Conservation (phyloP, 1,140 invertebrate genomes). For the Artemia franciscana region DNA sequence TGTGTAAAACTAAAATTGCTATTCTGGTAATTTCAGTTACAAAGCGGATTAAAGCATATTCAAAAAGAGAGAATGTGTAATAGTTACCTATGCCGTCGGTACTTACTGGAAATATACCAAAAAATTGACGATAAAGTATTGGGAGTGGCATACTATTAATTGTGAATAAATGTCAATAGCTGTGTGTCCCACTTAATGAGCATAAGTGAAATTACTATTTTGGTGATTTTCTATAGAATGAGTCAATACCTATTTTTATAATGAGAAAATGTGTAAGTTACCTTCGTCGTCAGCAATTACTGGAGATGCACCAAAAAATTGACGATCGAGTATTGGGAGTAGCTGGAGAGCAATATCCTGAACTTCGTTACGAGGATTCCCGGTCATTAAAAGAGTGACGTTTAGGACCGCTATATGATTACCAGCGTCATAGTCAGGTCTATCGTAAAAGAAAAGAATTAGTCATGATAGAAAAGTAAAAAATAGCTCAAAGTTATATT, state of each 20-base stretch:
- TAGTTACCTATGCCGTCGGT: no score
- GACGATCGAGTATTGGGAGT: slow-evolving; percentile 72
- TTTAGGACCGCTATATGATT: slow-evolving; percentile 94
- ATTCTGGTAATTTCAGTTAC: no score
- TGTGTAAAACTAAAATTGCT: no score
- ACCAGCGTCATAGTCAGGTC: slow-evolving; percentile 87
- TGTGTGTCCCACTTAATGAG: no score
- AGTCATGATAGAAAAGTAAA: not conserved
- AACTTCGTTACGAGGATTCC: slow-evolving; percentile 66
- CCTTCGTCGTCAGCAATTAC: slow-evolving; percentile 25
- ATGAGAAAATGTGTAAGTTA: not conserved
- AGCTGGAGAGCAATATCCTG: slow-evolving; percentile 82
- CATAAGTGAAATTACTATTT: no score
- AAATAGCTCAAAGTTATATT: not conserved
- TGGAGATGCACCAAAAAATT: slow-evolving; percentile 70
- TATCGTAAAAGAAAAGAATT: slow-evolving; percentile 21
- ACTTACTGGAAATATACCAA: no score
- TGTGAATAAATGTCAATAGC: no score
- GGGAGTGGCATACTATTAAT: no score
- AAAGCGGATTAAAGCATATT: no score
- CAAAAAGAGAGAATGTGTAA: no score
- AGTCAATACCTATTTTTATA: not conserved
- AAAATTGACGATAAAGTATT: no score
- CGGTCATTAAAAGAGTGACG: slow-evolving; percentile 83
- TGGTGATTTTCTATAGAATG: no score